Percentiles rank a stretch among this genome's conserved stretches.
phyloP scores from a whole-genome alignment of 2,888 invertebrate genomes.

The Heteromyza rotundicornis region DNA sequence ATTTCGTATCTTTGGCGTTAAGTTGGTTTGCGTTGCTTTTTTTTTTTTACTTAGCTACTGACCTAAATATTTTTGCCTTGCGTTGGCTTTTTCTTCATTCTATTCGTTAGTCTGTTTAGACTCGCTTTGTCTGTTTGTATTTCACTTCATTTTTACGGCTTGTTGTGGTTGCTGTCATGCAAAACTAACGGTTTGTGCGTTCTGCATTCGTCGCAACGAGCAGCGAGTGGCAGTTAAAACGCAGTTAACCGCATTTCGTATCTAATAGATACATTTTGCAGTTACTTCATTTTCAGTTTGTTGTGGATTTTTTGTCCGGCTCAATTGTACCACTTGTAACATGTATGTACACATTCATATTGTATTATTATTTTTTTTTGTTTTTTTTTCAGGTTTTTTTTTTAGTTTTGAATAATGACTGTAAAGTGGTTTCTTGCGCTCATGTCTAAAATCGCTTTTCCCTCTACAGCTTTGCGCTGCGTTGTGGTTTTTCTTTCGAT shows the following conservation, averaged over 20 bases:
- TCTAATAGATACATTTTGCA: conserved; percentile 35
- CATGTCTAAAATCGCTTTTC: too few species aligned
- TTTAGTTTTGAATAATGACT: background rate
- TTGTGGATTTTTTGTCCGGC: background rate
- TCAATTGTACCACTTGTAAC: too few species aligned
- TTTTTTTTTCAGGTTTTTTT: too few species aligned
- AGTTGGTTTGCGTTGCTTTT: conserved; percentile 9
- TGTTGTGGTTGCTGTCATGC: conserved; percentile 4
- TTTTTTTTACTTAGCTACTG: conserved; percentile 35
- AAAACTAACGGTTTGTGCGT: conserved; percentile 22
- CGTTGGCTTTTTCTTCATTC: conserved; percentile 22
- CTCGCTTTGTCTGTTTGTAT: conserved; percentile 17
- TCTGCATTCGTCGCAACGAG: conserved; percentile 1
- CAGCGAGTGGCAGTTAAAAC: conserved; percentile 25
- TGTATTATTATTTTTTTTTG: background rate
- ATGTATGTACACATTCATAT: too few species aligned
- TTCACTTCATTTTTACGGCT: background rate
- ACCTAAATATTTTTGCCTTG: conserved; percentile 49
- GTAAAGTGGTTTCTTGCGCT: too few species aligned
- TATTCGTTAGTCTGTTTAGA: background rate
- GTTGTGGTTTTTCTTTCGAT: background rate
- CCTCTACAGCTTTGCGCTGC: background rate
- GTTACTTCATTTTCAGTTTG: too few species aligned
- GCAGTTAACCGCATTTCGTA: conserved; percentile 47
- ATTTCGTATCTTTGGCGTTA: too few species aligned